Percentiles rank a stretch among this genome's conserved stretches.
Conservation (phyloP, 2,888 invertebrate species). For the Rotaria magnacalcarata region DNA sequence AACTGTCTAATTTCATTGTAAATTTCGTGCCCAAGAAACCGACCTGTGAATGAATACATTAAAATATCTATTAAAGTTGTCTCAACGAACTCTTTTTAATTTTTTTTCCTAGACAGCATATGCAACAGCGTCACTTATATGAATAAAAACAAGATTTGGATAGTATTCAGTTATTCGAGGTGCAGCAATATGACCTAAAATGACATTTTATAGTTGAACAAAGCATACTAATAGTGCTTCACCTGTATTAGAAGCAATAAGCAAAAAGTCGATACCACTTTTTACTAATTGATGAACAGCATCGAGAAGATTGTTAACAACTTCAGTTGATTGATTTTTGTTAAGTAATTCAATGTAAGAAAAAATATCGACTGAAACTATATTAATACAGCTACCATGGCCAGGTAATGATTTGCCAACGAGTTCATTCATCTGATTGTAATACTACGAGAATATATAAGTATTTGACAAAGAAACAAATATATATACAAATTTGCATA, state of each 20-base stretch:
- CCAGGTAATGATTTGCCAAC: background rate
- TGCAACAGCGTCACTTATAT: background rate
- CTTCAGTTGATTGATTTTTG: background rate
- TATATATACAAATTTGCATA: background rate
- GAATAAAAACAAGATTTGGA: background rate
- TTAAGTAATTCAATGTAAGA: background rate
- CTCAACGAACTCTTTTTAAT: background rate
- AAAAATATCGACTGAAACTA: constrained; percentile 1
- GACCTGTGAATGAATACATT: background rate
- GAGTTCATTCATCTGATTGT: background rate
- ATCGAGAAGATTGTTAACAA: background rate
- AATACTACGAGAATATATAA: background rate
- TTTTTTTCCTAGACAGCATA: background rate
- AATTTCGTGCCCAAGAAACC: background rate
- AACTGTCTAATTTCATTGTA: background rate
- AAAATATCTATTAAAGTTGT: background rate
- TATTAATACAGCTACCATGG: background rate
- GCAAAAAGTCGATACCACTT: constrained; percentile 23
- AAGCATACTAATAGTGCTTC: background rate
- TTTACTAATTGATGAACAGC: constrained; percentile 5
- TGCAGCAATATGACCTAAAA: background rate
- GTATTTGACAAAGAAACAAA: background rate
- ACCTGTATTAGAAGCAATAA: background rate
- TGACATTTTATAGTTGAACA: background rate
- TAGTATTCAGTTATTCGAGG: background rate